Evolutionary conservation across 2,888 invertebrate species (phyloP).

Genomic region (Digitonthophagus gazella): DNA sequence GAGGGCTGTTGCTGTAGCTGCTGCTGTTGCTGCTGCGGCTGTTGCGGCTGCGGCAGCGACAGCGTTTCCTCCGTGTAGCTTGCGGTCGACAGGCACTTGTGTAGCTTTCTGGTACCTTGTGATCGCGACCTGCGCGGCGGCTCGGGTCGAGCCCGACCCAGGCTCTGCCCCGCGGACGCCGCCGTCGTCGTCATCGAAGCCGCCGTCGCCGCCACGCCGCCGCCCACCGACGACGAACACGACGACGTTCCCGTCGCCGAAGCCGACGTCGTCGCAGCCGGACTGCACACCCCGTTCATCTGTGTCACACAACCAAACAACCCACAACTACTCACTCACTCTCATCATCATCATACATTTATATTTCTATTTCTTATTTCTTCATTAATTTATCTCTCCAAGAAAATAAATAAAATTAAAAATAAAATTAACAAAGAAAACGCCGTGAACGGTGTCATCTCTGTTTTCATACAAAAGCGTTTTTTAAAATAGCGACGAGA

Average conservation of each 20-base stretch:
- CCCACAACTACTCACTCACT: constrained; percentile 14
- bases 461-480: background rate
- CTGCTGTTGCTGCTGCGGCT: background rate
- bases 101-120: constrained; percentile 93
- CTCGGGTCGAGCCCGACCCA: constrained; percentile 54
- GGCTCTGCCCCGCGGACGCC: constrained; percentile 39
- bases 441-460: background rate
- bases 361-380: background rate
- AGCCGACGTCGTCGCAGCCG: constrained; percentile 37
- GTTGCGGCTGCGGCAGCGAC: constrained; percentile 34
- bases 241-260: constrained; percentile 33
- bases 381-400: background rate
- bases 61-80: constrained; percentile 75
- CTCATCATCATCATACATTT: background rate
- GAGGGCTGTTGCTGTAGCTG: constrained; percentile 34
- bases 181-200: constrained; percentile 34
- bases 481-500: background rate
- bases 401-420: background rate
- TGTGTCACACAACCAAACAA: constrained; percentile 47
- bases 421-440: background rate
- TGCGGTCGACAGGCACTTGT: constrained; percentile 88
- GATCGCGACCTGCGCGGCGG: constrained; percentile 83
- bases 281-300: constrained; percentile 75
- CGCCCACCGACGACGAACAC: constrained; percentile 31
- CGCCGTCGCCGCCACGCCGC: constrained; percentile 31